phyloP scores from a whole-genome alignment of 2,888 invertebrate species.

The Plemyria rubiginata region DNA sequence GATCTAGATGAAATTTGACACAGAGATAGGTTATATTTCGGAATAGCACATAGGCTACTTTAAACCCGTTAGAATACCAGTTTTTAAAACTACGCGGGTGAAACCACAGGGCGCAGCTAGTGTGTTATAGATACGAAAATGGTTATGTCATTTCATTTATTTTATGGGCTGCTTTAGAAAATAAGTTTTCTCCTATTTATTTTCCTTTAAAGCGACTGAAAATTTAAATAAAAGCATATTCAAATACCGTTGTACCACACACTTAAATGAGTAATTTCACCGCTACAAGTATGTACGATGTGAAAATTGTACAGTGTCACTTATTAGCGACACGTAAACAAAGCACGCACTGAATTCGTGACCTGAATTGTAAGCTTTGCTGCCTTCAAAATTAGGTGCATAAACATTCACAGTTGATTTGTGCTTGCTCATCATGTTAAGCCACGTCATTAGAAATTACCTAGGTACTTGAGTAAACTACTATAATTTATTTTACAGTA shows the following conservation, averaged over 20 bases:
- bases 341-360: constrained; percentile 43
- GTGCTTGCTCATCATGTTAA: constrained; percentile 25
- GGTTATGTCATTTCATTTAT: too few species aligned
- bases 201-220: constrained; percentile 2
- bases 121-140: too few species aligned
- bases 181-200: background rate
- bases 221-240: constrained; percentile 6
- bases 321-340: constrained; percentile 45
- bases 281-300: constrained; percentile 33
- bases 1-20: too few species aligned
- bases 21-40: too few species aligned
- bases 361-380: constrained; percentile 38
- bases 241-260: constrained; percentile 5
- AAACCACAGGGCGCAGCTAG: too few species aligned
- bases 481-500: background rate
- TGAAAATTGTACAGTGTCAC: constrained; percentile 44
- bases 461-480: background rate
- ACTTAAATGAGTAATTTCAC: constrained; percentile 19
- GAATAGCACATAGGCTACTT: too few species aligned
- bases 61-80: too few species aligned
- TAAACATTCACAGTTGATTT: constrained; percentile 24
- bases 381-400: constrained; percentile 37
- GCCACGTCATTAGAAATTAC: constrained; percentile 6
- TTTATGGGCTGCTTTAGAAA: too few species aligned
- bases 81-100: too few species aligned